Evolutionary conservation across 2,888 invertebrate genomes (phyloP), one percentile per base, ranked within the genome.

Genomic region (Limenitis camilla): DNA sequence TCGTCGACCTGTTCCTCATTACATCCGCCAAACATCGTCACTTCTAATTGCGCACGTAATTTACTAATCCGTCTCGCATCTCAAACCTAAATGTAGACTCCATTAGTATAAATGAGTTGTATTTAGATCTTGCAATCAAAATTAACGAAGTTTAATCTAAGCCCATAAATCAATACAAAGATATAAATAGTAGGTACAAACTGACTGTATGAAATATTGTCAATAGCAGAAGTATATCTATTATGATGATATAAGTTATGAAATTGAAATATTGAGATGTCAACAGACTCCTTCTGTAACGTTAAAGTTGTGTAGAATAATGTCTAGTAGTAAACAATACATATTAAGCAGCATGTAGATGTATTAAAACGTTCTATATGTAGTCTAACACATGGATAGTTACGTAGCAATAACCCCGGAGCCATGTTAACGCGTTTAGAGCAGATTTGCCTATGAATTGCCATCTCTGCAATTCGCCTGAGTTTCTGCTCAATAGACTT

Each of bases 381-480:
- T 57, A n/a, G 41, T 50, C 52, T 56, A 66, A 69, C 69, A 71
- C 68, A 76, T 66, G 74, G 70, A 68, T 73, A 69, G 71, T 75
- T 72, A 70, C 70, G 77, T 78, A 78, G 73, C 81, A 82, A 78
- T 79, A 79, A 72, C 78, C 78, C 72, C 63, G 65, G 66, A 77
- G 74, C 76, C 72, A 72, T 84, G 81, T 84, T 83, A 81, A 83
- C 82, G 78, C 73, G 79, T 77, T 81, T 78, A 77, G 67, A 74
- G 65, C 76, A 80, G 81, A 81, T 84, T 84, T 80, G 78, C 72
- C 74, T 76, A 78, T 81, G 82, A 84, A 84, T 82, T 78, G 79
- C 76, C 70, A 77, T 73, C 69, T 76, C 72, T 68, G 66, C 71
- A 72, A 71, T 75, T 72, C 70, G 65, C 73, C 72, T 77, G 74